Conservation (phyloP, 2,113 vertebrate species). For the Irena cyanogastra region DNA sequence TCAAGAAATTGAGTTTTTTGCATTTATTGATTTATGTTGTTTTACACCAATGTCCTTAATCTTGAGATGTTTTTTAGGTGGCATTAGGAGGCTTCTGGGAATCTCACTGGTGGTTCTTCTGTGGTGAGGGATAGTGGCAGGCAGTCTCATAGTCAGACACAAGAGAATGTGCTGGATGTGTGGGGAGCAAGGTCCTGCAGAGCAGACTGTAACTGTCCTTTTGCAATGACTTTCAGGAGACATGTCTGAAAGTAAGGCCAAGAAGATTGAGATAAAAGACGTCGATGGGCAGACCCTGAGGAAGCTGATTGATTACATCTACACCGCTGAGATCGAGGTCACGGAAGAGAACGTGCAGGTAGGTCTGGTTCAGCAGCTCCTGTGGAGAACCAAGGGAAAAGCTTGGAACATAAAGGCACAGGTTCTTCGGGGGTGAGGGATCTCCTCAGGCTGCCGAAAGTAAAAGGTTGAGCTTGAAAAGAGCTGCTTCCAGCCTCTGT, state of each 20-base stretch:
- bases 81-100: neutral
- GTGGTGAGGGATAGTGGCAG: neutral
- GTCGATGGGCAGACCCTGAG: conserved; percentile 88
- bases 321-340: conserved; percentile 93
- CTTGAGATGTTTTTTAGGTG: neutral
- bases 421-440: neutral
- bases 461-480: neutral
- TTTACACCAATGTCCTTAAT: neutral
- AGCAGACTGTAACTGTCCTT: neutral
- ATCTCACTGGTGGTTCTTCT: neutral
- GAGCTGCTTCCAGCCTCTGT: neutral
- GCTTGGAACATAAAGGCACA: neutral
- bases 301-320: conserved; percentile 94
- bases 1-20: neutral
- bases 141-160: neutral
- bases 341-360: conserved; percentile 96
- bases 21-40: neutral
- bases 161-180: neutral
- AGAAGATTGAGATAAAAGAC: conserved; percentile 91
- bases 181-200: neutral
- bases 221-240: conserved; percentile 77
- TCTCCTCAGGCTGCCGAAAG: neutral
- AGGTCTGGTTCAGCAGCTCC: neutral
- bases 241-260: conserved; percentile 96
- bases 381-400: neutral